A percentile compares a stretch with the other conserved stretches of the same genome.
These are phyloP conservation scores for Tetragnatha versicolor DNA, from an alignment of 1,140 invertebrate species.

Conservation along the genomic window DNA sequence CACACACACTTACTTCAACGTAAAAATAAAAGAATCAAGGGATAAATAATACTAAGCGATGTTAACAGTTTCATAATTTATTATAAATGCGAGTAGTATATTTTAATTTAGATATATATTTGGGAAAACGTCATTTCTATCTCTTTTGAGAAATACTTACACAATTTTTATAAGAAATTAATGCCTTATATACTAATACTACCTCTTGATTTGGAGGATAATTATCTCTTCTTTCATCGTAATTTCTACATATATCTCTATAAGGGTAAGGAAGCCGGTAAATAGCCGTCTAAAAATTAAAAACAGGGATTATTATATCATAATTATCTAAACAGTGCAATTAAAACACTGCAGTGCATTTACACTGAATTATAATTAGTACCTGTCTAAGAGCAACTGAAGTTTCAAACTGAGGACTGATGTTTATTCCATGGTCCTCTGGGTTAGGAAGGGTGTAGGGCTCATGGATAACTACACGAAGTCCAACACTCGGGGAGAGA, in stretches of 20 bases:
- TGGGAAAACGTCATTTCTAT: no score
- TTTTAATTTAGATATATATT: no score
- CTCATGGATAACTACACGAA: slow-evolving; percentile 63
- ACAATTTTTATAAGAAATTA: no score
- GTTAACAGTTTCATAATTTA: no score
- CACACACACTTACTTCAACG: no score
- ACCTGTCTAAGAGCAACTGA: slow-evolving; percentile 60
- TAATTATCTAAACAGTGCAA: background rate
- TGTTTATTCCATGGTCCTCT: slow-evolving; percentile 63
- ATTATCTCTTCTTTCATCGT: background rate
- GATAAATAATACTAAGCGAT: no score
- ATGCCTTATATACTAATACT: no score
- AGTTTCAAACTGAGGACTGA: slow-evolving; percentile 62
- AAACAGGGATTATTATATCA: background rate
- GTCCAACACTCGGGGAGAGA: slow-evolving; percentile 59
- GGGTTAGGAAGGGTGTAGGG: slow-evolving; percentile 63
- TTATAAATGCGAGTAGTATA: no score
- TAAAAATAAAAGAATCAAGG: no score
- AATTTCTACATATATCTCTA: slow-evolving; percentile 11
- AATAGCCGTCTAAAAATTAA: slow-evolving; percentile 1
- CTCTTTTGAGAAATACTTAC: no score
- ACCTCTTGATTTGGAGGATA: slow-evolving; percentile 14
- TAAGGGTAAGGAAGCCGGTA: slow-evolving; percentile 10
- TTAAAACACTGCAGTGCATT: background rate
- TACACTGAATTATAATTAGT: background rate